Percentiles rank a stretch among this genome's conserved stretches.
Evolutionary conservation across 1,140 invertebrate genomes (phyloP).

Genomic region (Drosophila tani): DNA sequence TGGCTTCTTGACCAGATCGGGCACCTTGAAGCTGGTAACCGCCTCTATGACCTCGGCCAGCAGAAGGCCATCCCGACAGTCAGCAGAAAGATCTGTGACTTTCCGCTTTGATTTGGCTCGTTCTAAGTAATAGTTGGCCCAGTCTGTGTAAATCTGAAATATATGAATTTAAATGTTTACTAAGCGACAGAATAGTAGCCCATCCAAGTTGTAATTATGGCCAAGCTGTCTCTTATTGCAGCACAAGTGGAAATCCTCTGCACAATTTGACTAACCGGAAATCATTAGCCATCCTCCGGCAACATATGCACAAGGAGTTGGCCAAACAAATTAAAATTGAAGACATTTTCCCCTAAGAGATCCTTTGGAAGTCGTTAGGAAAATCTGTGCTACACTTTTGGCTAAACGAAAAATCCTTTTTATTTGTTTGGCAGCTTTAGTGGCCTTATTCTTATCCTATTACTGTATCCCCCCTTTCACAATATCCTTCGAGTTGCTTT

Average conservation of each 20-base stretch:
- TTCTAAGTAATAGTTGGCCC: slow-evolving; percentile 98
- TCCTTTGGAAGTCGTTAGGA: slow-evolving; percentile 70
- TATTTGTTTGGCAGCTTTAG: slow-evolving; percentile 23
- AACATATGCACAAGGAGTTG: slow-evolving; percentile 71
- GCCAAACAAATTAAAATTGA: slow-evolving; percentile 75
- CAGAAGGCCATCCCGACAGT: slow-evolving; percentile 95
- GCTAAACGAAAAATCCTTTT: slow-evolving; percentile 54
- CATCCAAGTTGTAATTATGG: slow-evolving; percentile 65
- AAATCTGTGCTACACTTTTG: slow-evolving; percentile 72
- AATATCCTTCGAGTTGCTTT: slow-evolving; percentile 11
- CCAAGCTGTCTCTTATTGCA: slow-evolving; percentile 48
- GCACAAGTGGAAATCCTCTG: slow-evolving; percentile 43
- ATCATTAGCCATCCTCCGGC: slow-evolving; percentile 69
- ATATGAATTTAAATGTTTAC: slow-evolving; percentile 38
- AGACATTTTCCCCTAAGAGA: slow-evolving; percentile 49
- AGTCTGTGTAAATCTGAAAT: slow-evolving; percentile 97
- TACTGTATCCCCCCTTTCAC: slow-evolving; percentile 5
- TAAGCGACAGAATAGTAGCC: slow-evolving; percentile 48
- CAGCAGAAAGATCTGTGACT: slow-evolving; percentile 93
- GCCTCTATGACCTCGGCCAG: slow-evolving; percentile 97
- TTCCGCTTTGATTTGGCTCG: slow-evolving; percentile 93
- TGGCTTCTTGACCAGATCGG: slow-evolving; percentile 94
- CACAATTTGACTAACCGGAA: slow-evolving; percentile 72
- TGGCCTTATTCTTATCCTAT: slow-evolving; percentile 36
- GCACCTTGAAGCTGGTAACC: slow-evolving; percentile 96